Conservation (phyloP, 2,113 vertebrate genomes). For the Hyla sarda region DNA sequence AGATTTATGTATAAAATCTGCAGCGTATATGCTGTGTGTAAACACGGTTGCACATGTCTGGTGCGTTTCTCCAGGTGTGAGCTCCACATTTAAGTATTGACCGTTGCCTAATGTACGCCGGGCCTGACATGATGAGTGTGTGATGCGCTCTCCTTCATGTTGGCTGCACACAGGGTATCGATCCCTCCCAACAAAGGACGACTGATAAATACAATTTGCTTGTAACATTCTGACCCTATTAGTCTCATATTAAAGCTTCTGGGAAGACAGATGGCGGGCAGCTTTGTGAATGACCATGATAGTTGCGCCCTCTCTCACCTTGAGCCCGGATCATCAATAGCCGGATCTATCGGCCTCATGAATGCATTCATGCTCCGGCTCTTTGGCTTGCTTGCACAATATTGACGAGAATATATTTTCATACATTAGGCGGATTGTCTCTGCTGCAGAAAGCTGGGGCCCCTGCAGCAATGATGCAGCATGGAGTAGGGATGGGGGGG, state of each 20-base stretch:
- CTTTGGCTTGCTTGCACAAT: constrained; percentile 21
- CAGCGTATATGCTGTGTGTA: no score
- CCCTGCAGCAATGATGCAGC: no score
- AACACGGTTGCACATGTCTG: no score
- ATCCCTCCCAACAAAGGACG: neutral
- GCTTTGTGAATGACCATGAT: constrained; percentile 59
- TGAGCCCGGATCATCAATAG: constrained; percentile 57
- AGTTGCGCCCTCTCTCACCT: constrained; percentile 59
- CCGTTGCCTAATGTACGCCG: no score
- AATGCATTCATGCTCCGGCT: constrained; percentile 61
- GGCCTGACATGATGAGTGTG: neutral
- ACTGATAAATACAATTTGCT: constrained; percentile 33
- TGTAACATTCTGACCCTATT: neutral
- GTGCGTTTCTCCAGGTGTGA: no score
- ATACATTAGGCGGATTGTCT: constrained; percentile 64
- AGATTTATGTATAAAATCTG: no score
- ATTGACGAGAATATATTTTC: constrained; percentile 68
- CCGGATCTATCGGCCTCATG: constrained; percentile 41
- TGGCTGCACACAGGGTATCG: neutral
- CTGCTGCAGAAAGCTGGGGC: neutral
- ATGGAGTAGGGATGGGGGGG: no score
- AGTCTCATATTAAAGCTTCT: neutral
- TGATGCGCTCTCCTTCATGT: constrained; percentile 2
- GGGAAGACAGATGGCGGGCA: constrained; percentile 31
- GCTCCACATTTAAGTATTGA: no score